Base-by-base conservation (phyloP, 2,797 vertebrate genomes). In the Enteromius anoplus region DNA sequence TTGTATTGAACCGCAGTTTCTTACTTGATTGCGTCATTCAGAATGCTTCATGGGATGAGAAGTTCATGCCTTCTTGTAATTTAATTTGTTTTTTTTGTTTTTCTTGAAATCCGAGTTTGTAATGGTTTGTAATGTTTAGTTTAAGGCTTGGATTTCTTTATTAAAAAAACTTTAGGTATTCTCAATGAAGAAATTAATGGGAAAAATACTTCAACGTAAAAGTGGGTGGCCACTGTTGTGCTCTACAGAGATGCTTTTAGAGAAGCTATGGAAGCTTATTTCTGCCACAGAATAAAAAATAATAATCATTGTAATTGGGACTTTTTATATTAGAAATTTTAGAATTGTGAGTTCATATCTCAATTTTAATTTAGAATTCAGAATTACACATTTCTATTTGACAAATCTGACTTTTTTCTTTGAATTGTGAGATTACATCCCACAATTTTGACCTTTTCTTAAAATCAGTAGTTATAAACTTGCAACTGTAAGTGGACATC, bases 131-230 rank as follows among this genome's bases (percentile, higher is more conserved):
- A 6, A 55, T 21, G 29, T 55, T 34, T 51, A 19, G 17, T 53
- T 34, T 40, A 75, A 58, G 72, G 32, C 21, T 75, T 75, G 8
- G 32, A 40, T 58, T 58, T n/a, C 12, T 49, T 23, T 21, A 40
- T 40, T 11, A 26, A 9, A 19, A 68, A 8, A 68, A 37, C 32
- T 34, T 40, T 66, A 26, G 26, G 5, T 32, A 45, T 32, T 45
- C n/a, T 40, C 14, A 32, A 23, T 47, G 26, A 55, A 62, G 40
- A 81, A 72, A 29, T 72, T 0, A 62, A 80, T n/a, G 51, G 53
- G 40, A 32, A n/a, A 81, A 72, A 49, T 62, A 62, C 68, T 81
- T 80, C 42, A 60, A 32, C 4, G 11, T 26, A 45, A 77, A 64
- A 65, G 21, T 1, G 2, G 45, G 15, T 7, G 8, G 7, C 51